phyloP scores from a whole-genome alignment of 2,888 invertebrate species.

The Nymphalis urticae region DNA sequence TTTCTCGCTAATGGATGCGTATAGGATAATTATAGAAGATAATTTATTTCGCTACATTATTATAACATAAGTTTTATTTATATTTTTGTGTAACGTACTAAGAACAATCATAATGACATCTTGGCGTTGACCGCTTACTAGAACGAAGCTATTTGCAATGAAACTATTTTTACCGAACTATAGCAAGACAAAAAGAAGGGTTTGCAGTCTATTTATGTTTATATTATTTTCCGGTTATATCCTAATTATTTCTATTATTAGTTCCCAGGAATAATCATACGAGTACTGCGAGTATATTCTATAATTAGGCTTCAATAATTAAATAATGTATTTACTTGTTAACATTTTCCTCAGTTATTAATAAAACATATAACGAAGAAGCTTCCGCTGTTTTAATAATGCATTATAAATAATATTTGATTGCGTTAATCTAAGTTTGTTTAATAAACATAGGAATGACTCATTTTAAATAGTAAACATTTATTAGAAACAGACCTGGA shows the following conservation, averaged over 20 bases:
- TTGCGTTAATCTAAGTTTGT: background rate
- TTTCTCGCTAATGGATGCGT: slow-evolving; percentile 34
- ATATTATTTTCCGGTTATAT: too few relatives aligned
- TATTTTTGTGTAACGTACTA: background rate
- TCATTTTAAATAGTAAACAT: slow-evolving; percentile 19
- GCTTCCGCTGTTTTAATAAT: slow-evolving; percentile 7
- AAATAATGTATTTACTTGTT: background rate
- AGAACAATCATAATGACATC: background rate
- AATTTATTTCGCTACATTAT: slow-evolving; percentile 20
- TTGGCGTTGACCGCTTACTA: slow-evolving; percentile 5
- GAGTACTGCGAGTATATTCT: too few relatives aligned
- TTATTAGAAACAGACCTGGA: slow-evolving; percentile 28
- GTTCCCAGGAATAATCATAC: slow-evolving; percentile 35
- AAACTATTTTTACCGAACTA: background rate
- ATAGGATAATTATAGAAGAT: slow-evolving; percentile 29
- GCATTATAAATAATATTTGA: background rate
- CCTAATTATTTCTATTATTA: too few relatives aligned
- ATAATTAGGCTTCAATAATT: too few relatives aligned
- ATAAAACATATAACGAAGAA: background rate
- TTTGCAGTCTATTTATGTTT: too few relatives aligned
- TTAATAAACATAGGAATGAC: slow-evolving; percentile 6
- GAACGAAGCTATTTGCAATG: background rate
- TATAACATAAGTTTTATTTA: background rate
- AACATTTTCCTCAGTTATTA: background rate
- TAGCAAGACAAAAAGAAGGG: too few relatives aligned